Conservation (phyloP, 2,797 vertebrate genomes). For the Leptatherina wallacei region DNA sequence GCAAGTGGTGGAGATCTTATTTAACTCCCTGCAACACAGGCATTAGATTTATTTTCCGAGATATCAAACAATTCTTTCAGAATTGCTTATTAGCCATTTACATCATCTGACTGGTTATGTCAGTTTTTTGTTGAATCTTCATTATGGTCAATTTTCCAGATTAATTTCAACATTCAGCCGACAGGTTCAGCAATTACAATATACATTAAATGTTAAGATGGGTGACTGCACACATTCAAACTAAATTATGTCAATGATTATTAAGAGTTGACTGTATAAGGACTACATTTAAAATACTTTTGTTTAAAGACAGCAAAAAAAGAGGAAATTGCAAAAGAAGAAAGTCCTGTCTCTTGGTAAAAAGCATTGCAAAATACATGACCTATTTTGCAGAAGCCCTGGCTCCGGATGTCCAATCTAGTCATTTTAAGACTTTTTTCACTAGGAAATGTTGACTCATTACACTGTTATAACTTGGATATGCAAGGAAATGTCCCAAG, state of each 20-base stretch:
- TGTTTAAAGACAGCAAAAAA: background rate
- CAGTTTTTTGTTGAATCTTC: background rate
- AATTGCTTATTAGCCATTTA: background rate
- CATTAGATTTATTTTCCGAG: background rate
- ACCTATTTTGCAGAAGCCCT: background rate
- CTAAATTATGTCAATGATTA: background rate
- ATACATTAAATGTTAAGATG: background rate
- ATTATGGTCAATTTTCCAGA: background rate
- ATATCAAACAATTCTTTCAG: background rate
- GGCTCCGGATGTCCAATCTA: too few species aligned
- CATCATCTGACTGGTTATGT: background rate
- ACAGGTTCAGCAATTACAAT: background rate
- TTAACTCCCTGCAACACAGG: background rate
- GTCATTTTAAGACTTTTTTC: too few species aligned
- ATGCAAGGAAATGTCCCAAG: background rate
- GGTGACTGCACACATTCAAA: background rate
- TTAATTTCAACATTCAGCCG: background rate
- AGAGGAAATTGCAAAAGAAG: background rate
- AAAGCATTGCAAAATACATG: background rate
- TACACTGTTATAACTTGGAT: background rate
- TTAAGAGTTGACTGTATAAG: background rate
- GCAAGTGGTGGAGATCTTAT: background rate
- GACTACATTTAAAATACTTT: background rate
- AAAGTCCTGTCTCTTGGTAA: background rate
- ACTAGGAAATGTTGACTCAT: background rate